Percentiles rank a stretch among this genome's conserved stretches.
Evolutionary conservation across 2,113 vertebrate species (phyloP).

Genomic region (Typhlomys cinereus): DNA sequence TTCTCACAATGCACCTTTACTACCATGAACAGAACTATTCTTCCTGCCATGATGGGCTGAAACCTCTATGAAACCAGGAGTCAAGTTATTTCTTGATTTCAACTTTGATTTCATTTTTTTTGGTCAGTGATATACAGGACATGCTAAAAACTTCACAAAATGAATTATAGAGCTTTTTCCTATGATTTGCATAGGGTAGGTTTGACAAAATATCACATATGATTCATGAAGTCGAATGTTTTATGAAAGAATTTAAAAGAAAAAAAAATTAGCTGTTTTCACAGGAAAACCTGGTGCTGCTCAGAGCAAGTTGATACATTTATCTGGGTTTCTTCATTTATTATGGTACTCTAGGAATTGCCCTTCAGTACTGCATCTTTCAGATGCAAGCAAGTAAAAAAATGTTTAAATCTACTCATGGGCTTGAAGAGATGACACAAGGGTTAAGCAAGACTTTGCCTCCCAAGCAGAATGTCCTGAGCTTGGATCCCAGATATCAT

Average conservation of each 20-base stretch:
- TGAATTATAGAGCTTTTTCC: background rate
- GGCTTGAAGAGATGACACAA: no score
- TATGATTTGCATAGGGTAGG: background rate
- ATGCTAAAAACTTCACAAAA: background rate
- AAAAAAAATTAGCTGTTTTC: background rate
- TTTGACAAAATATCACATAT: background rate
- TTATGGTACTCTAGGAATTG: background rate
- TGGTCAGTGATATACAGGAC: background rate
- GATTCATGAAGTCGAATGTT: no score
- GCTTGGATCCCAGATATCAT: no score
- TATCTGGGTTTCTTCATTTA: background rate
- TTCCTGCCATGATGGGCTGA: no score
- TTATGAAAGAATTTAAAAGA: background rate
- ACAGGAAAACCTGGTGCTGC: background rate
- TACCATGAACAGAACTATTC: no score
- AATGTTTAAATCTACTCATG: no score
- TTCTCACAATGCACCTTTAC: no score
- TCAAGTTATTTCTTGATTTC: background rate
- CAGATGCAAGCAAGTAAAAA: background rate
- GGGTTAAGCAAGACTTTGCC: no score
- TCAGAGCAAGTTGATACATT: background rate
- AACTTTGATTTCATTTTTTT: background rate
- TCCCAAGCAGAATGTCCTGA: no score
- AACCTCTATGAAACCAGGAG: background rate
- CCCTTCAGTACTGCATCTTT: background rate